phyloP scores from a whole-genome alignment of 1,140 invertebrate species.

The Zaprionus vittiger region DNA sequence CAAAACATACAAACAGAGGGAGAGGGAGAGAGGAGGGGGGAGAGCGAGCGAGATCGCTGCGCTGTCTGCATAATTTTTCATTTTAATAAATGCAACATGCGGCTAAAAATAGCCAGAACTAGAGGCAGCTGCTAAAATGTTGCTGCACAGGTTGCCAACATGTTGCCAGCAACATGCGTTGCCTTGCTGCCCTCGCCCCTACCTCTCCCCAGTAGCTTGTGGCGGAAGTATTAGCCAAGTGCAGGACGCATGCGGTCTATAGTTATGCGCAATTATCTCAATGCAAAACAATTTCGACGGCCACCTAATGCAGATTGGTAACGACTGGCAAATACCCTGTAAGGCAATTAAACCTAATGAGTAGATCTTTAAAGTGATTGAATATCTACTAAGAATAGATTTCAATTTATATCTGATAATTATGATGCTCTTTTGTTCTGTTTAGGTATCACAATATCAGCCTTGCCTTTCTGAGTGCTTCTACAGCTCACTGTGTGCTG shows the following conservation, averaged over 20 bases:
- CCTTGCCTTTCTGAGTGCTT: no score
- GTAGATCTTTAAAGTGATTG: background rate
- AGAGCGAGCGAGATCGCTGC: background rate
- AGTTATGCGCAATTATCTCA: conserved; percentile 75
- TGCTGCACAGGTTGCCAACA: conserved; percentile 65
- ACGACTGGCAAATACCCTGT: conserved; percentile 6
- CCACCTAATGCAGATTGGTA: background rate
- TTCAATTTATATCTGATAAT: background rate
- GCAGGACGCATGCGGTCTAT: conserved; percentile 53
- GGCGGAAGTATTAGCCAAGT: conserved; percentile 69
- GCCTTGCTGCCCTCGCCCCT: conserved; percentile 10
- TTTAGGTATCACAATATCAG: no score
- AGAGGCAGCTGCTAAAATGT: conserved; percentile 58
- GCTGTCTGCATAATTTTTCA: conserved; percentile 68
- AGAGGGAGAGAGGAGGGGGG: background rate
- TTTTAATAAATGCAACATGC: conserved; percentile 76
- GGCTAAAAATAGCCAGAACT: conserved; percentile 66
- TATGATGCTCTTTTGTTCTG: no score
- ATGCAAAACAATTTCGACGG: conserved; percentile 44
- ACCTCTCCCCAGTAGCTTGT: conserved; percentile 26
- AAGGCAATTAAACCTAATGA: background rate
- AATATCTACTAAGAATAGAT: background rate
- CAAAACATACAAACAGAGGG: background rate
- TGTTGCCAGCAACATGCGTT: conserved; percentile 50
- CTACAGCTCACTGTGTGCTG: no score